These are phyloP conservation scores for Lasaia peninsularis DNA, from an alignment of 1,140 invertebrate species.

Conservation along the genomic window DNA sequence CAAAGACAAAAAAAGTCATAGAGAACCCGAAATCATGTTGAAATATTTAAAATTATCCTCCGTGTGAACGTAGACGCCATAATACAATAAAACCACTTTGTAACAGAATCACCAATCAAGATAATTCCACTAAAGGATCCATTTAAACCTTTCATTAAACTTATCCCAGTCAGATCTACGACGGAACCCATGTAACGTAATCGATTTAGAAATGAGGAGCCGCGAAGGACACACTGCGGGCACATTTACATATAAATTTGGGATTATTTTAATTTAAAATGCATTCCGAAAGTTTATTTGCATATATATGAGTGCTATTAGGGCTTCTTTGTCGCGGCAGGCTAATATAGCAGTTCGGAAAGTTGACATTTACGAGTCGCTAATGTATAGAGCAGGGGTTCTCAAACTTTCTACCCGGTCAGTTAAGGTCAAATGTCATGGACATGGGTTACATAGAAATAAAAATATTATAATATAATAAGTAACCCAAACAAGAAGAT, in stretches of 20 bases:
- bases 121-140: conserved; percentile 57
- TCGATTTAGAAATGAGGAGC: conserved; percentile 69
- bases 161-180: conserved; percentile 66
- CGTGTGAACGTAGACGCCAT: conserved; percentile 7
- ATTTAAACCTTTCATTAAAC: conserved; percentile 71
- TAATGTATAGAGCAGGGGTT: neutral
- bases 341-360: conserved; percentile 56
- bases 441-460: conserved; percentile 23
- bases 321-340: conserved; percentile 56
- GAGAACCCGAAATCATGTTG: too few species aligned
- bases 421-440: conserved; percentile 29
- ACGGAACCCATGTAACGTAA: conserved; percentile 67
- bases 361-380: conserved; percentile 39
- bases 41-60: neutral
- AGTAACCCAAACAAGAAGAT: too few species aligned
- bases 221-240: conserved; percentile 70
- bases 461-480: too few species aligned
- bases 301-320: conserved; percentile 68
- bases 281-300: conserved; percentile 70
- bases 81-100: conserved; percentile 28
- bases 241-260: conserved; percentile 74
- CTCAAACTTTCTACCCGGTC: neutral
- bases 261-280: conserved; percentile 75
- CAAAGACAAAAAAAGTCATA: too few species aligned
- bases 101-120: conserved; percentile 58